These are phyloP conservation scores for Leptothorax acervorum DNA, from an alignment of 2,888 invertebrate species.

Conservation along the genomic window DNA sequence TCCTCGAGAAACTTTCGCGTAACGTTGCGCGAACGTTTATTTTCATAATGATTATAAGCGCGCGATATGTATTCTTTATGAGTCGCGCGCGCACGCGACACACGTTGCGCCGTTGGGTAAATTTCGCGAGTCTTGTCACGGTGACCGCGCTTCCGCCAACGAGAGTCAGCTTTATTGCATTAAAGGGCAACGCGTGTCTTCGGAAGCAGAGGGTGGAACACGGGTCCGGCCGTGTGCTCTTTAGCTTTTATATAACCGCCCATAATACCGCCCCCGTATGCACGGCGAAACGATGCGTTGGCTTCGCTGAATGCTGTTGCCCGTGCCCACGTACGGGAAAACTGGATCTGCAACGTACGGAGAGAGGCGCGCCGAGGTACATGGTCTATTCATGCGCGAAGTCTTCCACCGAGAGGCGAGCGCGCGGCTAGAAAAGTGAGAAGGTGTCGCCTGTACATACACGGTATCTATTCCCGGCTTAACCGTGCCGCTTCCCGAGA, in stretches of 20 bases:
- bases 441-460: constrained; percentile 37
- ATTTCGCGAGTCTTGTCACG: background rate
- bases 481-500: background rate
- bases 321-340: constrained; percentile 68
- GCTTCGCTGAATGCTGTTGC: constrained; percentile 46
- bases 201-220: constrained; percentile 6
- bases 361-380: constrained; percentile 40
- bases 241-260: constrained; percentile 37
- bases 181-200: constrained; percentile 1
- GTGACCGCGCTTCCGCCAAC: background rate
- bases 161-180: constrained; percentile 17
- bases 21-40: constrained; percentile 19
- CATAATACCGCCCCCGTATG: constrained; percentile 60
- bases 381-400: constrained; percentile 50
- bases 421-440: constrained; percentile 35
- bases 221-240: constrained; percentile 24
- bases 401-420: constrained; percentile 25
- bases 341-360: constrained; percentile 64
- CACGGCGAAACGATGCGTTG: constrained; percentile 54
- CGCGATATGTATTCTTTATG: background rate
- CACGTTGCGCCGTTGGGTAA: background rate
- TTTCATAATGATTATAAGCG: constrained; percentile 22
- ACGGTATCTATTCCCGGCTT: constrained; percentile 33
- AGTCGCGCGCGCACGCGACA: background rate
- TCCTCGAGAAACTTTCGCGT: constrained; percentile 3